phyloP scores from a whole-genome alignment of 1,140 invertebrate genomes.

The Oscheius sp. region DNA sequence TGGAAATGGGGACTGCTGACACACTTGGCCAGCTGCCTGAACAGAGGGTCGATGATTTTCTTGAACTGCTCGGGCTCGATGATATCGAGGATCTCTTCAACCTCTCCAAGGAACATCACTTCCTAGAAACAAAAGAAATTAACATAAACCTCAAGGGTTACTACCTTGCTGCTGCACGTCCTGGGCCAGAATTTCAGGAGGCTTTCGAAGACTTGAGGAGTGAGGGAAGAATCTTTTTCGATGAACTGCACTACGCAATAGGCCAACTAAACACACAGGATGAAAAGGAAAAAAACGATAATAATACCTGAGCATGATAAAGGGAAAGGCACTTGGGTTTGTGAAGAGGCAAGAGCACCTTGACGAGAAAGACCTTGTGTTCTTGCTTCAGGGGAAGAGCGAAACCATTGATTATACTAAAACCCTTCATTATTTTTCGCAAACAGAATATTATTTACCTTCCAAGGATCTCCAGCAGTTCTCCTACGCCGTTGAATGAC shows the following conservation, averaged over 20 bases:
- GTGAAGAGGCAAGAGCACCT: constrained; percentile 82
- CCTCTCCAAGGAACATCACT: constrained; percentile 67
- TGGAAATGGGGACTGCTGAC: constrained; percentile 67
- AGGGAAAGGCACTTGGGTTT: constrained; percentile 57
- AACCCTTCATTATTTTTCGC: constrained; percentile 27
- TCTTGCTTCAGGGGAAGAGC: constrained; percentile 76
- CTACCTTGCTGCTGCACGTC: constrained; percentile 67
- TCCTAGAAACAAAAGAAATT: too few relatives aligned
- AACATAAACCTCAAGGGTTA: too few relatives aligned
- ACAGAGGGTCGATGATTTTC: constrained; percentile 66
- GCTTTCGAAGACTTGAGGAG: constrained; percentile 71
- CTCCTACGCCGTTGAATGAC: constrained; percentile 96
- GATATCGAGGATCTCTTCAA: constrained; percentile 67
- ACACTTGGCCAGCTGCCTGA: constrained; percentile 66
- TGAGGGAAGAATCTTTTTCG: constrained; percentile 64
- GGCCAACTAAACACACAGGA: constrained; percentile 54
- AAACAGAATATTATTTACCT: constrained; percentile 49
- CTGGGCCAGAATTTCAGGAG: constrained; percentile 67
- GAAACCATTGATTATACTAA: constrained; percentile 62
- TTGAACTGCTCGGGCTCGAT: constrained; percentile 67
- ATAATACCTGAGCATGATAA: constrained; percentile 59
- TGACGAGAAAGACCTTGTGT: constrained; percentile 87
- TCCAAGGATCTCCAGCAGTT: constrained; percentile 94
- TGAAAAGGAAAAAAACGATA: constrained; percentile 24
- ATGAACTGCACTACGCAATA: constrained; percentile 67